A percentile compares a stretch with the other conserved stretches of the same genome.
Conservation (phyloP, 2,113 vertebrate species). For the Cyprinodon brontotheroides region DNA sequence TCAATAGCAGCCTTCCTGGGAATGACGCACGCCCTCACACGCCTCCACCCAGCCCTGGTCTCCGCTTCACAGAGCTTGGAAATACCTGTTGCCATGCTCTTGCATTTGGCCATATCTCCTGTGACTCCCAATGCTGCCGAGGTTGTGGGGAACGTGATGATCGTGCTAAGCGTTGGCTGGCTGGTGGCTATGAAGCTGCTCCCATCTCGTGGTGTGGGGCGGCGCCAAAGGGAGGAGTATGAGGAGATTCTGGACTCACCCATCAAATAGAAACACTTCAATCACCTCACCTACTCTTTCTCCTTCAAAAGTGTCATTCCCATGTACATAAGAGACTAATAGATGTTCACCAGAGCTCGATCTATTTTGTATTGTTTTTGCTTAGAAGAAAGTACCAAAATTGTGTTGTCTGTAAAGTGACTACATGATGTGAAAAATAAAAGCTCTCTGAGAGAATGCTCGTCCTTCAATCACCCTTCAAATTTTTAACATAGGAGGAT, state of each 20-base stretch:
- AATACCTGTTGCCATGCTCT: conserved; percentile 87
- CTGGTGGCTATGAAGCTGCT: conserved; percentile 73
- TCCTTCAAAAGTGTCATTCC: conserved; percentile 16
- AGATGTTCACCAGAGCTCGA: conserved; percentile 60
- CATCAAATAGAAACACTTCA: conserved; percentile 83
- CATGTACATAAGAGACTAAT: conserved; percentile 56
- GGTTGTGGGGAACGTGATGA: conserved; percentile 85
- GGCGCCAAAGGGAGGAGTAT: conserved; percentile 85
- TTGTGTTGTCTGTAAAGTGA: conserved; percentile 69
- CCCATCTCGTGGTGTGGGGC: conserved; percentile 77
- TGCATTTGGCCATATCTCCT: conserved; percentile 85
- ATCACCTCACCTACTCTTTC: conserved; percentile 2
- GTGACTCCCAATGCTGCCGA: conserved; percentile 85
- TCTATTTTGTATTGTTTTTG: conserved; percentile 69
- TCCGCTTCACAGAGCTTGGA: conserved; percentile 93
- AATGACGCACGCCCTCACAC: conserved; percentile 89
- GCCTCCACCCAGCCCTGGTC: conserved; percentile 91
- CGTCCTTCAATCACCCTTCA: neutral
- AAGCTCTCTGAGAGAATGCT: conserved; percentile 47
- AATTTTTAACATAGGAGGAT: neutral
- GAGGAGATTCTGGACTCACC: conserved; percentile 94
- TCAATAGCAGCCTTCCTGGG: conserved; percentile 91
- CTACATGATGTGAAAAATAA: conserved; percentile 72
- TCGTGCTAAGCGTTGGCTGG: conserved; percentile 83
- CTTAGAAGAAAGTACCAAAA: conserved; percentile 68